Base-by-base conservation (phyloP, 2,113 vertebrate species). In the Myotis lucifugus region DNA sequence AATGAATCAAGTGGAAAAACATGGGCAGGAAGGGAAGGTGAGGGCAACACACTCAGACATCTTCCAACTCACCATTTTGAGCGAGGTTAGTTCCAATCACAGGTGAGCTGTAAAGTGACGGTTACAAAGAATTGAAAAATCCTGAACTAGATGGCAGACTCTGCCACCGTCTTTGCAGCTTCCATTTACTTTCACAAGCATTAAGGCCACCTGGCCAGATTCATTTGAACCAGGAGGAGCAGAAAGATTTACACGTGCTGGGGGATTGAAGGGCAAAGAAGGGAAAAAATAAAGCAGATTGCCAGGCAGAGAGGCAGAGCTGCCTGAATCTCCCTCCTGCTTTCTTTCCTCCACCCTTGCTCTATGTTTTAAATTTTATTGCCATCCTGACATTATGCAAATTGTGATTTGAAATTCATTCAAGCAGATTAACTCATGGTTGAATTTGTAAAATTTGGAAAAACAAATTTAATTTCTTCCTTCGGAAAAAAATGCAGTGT, bases 401-500 rank as follows among this genome's bases (percentile, higher is more conserved):
- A 96, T 96, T 94, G 95, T 93, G 92, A 91, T 95, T 95, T 93
- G 91, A 97, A 97, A 91, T 81, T 69, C 82, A 84, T 86, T 94
- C 92, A 93, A 90, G 83, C 93, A 95, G 70, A 77, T 29, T 66
- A 91, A 96, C 74, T 96, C 29, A 0, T 56, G 48, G 83, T 50
- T 96, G 91, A 61, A 21, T 96, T 95, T 91, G 66, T 95, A 97
- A 95, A 95, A 88, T 94, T 67, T 93, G 77, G 69, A 91, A 94
- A 93, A 97, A 59, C 88, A 95, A 96, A 96, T 97, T 96, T 96
- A 96, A 97, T 97, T 95, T 98, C 91, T 96, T 96, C 88, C 90
- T 85, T 96, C 13, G 7, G 88, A 19, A 96, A 93, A 96, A 56
- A 95, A 77, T 23, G 27, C 66, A 73, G 56, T 69, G 40, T 94